These are phyloP conservation scores for Nemopilema nomurai DNA, from an alignment of 30 jellyfish, hydroid and myxozoan genomes.

Conservation along the genomic window DNA sequence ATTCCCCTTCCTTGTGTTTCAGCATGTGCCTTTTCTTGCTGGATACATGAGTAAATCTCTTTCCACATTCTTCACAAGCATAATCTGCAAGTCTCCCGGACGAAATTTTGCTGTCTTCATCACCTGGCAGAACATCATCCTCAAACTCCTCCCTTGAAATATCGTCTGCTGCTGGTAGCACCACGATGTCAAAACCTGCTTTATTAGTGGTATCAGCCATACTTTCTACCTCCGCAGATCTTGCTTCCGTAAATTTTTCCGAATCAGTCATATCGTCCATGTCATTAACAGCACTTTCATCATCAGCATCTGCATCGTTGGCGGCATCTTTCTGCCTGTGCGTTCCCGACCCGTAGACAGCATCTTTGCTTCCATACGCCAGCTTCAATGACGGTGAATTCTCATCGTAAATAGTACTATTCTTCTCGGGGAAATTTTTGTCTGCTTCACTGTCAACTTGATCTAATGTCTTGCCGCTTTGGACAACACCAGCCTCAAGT, in stretches of 20 bases:
- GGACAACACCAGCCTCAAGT: background rate
- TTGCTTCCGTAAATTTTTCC: background rate
- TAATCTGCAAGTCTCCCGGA: constrained; percentile 4
- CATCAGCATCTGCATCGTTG: background rate
- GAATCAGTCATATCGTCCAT: background rate
- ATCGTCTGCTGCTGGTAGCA: background rate
- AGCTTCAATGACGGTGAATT: too few relatives aligned
- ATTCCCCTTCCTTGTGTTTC: constrained; percentile 45
- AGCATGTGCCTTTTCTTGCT: constrained; percentile 75
- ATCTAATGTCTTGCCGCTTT: background rate
- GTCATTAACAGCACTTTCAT: background rate
- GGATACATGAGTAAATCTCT: constrained; percentile 61
- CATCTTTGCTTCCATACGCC: background rate
- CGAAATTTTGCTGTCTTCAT: background rate
- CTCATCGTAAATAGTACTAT: background rate
- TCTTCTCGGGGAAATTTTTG: background rate
- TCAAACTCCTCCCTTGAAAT: background rate
- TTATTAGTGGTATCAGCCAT: background rate
- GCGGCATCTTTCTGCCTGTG: background rate
- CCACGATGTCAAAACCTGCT: background rate
- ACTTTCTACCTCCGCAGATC: background rate
- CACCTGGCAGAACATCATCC: background rate
- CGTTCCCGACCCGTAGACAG: background rate
- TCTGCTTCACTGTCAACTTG: background rate
- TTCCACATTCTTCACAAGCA: constrained; percentile 65